Conservation (phyloP, 1,140 invertebrate species). For the Mylabris phalerata region DNA sequence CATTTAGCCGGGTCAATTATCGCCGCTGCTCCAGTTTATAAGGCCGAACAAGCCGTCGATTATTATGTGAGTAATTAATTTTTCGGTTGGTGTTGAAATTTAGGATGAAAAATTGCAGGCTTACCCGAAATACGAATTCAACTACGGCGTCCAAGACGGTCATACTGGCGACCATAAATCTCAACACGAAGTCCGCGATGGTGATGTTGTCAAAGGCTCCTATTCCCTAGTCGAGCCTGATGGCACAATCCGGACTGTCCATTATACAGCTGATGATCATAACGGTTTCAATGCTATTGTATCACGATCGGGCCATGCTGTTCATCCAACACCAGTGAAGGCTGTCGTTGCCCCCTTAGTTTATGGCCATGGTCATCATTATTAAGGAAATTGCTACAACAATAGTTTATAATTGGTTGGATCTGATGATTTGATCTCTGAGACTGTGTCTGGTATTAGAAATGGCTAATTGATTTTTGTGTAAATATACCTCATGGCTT, state of each 20-base stretch:
- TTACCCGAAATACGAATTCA: conserved; percentile 58
- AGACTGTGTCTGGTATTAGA: no score
- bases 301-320: not conserved
- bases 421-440: no score
- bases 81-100: no score
- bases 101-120: conserved; percentile 35
- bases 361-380: no score
- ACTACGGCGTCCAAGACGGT: conserved; percentile 60
- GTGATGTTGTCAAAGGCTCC: conserved; percentile 2
- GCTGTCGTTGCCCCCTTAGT: not conserved
- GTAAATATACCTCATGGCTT: no score
- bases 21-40: no score
- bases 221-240: conserved; percentile 2
- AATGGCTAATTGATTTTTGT: no score
- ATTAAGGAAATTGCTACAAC: no score
- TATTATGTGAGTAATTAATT: no score
- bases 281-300: conserved; percentile 4
- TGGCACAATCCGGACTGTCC: conserved; percentile 4
- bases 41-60: no score
- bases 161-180: conserved; percentile 59
- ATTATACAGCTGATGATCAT: conserved; percentile 9
- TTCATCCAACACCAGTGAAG: not conserved
- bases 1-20: no score
- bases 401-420: no score
- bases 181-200: conserved; percentile 33